Base-by-base conservation (phyloP, 2,113 vertebrate genomes). In the Lasiurus cinereus region DNA sequence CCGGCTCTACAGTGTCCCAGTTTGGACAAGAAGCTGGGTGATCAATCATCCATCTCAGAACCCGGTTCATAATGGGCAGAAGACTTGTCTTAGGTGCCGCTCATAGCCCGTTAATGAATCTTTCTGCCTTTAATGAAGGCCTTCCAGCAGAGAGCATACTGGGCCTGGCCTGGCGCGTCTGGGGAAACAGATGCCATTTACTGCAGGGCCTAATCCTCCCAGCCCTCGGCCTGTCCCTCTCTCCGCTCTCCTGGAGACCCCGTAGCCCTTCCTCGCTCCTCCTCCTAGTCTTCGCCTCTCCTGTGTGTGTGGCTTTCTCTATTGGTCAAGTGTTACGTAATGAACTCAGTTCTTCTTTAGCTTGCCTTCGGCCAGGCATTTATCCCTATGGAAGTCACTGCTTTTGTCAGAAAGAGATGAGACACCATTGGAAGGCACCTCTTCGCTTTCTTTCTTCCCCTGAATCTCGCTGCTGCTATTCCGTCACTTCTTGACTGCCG, bases 391-490 rank as follows among this genome's bases (percentile, higher is more conserved):
- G 66, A 73, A 90, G n/a, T 69, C 15, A 59, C 24, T 19, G 7
- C 83, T 96, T 95, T 91, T 54, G 73, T 70, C 39, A 56, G 54
- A 76, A 93, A 86, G 39, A 73, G 39, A 72, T 89, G 52, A 14
- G 88, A 93, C 52, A 18, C 13, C 12, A 59, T 85, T 48, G 79
- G 3, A 66, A 91, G 91, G 36, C 29, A 62, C 91, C 88, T 80
- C 50, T 52, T 93, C 36, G 62, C 72, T 70, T 59, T 82, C 62
- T 70, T 56, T 0, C 0, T 69, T 14, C 56, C 83, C 86, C 69
- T 86, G 96, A 29, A 54, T 95, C 96, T 78, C 29, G 3, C 59
- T 62, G 74, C 93, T 96, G n/a, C 93, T 79, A 80, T 0, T 54
- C 31, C 56, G 70, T 15, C 66, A 18, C 33, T 67, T 88, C 39